These are phyloP conservation scores for Peribatodes rhomboidaria DNA, from an alignment of 2,888 invertebrate genomes.

Conservation along the genomic window DNA sequence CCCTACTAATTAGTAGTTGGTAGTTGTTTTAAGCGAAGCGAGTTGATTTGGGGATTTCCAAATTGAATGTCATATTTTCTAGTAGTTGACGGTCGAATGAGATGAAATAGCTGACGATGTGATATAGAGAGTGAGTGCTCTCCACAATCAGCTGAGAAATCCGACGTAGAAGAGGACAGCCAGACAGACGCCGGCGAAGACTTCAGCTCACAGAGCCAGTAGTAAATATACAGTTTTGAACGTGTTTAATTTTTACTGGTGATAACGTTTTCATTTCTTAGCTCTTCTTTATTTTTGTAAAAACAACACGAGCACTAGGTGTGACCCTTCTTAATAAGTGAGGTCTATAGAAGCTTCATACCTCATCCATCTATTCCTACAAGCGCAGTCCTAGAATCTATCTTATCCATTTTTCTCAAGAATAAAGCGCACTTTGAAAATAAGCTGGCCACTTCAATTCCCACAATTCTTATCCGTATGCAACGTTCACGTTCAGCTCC, in stretches of 20 bases:
- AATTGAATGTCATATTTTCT: no score
- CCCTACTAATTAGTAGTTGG: slow-evolving; percentile 47
- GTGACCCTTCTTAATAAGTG: neutral
- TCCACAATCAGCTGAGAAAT: no score
- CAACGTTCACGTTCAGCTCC: slow-evolving; percentile 49
- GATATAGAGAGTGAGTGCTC: no score
- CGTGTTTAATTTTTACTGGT: no score
- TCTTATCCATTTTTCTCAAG: slow-evolving; percentile 10
- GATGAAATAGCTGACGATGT: no score
- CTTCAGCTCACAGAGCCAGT: no score
- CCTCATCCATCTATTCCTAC: neutral
- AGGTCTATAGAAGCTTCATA: neutral
- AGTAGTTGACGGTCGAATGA: no score
- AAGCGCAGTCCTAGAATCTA: neutral
- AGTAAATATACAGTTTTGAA: no score
- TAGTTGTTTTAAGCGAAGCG: slow-evolving; percentile 8
- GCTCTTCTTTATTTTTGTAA: no score
- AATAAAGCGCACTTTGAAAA: slow-evolving; percentile 12
- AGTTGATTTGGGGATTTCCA: neutral
- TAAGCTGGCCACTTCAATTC: slow-evolving; percentile 30
- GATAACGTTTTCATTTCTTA: no score
- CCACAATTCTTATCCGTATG: slow-evolving; percentile 40
- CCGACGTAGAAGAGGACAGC: no score
- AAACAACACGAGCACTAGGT: neutral
- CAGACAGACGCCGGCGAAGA: no score